Base-by-base conservation (phyloP, 2,888 invertebrate species). In the Hermaeophaga mercurialis region DNA sequence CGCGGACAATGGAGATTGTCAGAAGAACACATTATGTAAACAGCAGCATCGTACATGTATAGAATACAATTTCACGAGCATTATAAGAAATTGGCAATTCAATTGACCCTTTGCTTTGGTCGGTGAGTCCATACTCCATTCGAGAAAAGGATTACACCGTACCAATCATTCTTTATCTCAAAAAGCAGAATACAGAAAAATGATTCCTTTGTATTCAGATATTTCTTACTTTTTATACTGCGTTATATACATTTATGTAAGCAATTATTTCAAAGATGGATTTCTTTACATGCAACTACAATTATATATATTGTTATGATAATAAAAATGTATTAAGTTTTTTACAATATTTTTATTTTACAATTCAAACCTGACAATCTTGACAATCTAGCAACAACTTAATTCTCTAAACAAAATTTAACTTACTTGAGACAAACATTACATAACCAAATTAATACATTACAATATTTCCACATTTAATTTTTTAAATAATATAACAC, bases 31-130 rank as follows among this genome's bases (percentile, higher is more conserved):
- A 72, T 72, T 73, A 72, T 70, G 70, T 71, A 71, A 71, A 70
- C 73, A 72, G 67, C 66, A 69, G 67, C 67, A 65, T 59, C 64
- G 66, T 68, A 71, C 70, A 70, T 70, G 70, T 69, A 66, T 65
- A 65, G 71, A 72, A 73, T 72, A 70, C 70, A 70, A 68, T 70
- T 70, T 71, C 68, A 59, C 66, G 63, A 65, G 67, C 68, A 68
- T 70, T 71, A 70, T 69, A 72, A 71, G 71, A 70, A 70, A 72
- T 73, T 70, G 72, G 70, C 70, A 72, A 73, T 73, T 72, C 71
- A 72, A 73, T 73, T 68, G 70, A 70, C 67, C 70, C 67, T 70
- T 67, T 64, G 66, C 61, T 61, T 60, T 59, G 61, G 58, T 56
- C 63, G 61, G 56, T 58, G 47, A 38, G 62, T 63, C 61, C 54